Base-by-base conservation (phyloP, 2,113 vertebrate genomes). In the Leptodactylus fuscus region DNA sequence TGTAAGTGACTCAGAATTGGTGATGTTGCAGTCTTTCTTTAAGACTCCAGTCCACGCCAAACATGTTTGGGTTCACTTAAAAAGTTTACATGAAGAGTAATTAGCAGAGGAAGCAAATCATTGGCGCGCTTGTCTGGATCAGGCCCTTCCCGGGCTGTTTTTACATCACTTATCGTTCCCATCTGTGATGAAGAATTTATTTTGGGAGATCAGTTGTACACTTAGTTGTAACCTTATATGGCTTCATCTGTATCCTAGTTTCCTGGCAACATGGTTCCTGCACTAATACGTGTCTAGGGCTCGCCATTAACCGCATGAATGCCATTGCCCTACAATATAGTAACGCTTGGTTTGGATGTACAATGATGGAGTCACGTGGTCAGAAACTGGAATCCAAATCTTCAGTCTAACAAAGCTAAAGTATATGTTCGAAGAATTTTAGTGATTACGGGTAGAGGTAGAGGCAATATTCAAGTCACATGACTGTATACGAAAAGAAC, bases 241-340 rank as follows among this genome's bases (percentile, higher is more conserved):
- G 22, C 46, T 89, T 27, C 85, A 58, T 65, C 9, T 79, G 70
- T 80, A 85, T 82, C 77, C 82, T 65, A 70, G 87, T 75, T 88
- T 36, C 89, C 74, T 89, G 87, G 86, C 75, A 89, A 91, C 78
- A 34, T 73, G 38, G 46, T 6, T 11, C 60, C 78, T 79, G 76
- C 1, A 85, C 74, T 85, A 85, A 90, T 76, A 82, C 74, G 78
- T 55, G 48, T 34, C 53, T 58, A 44, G 67, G 44, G n/a, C 34
- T 74, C 46, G 13, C 29, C 9, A 73, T 60, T 74, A 58, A 83
- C 34, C 36, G 8, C 15, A 44, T 44, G 20, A 16, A 6, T 74
- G 69, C 60, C 81, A 58, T 34, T n/a, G 29, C 32, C n/a, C 49
- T 75, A 18, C 71, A 27, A 44, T 16, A 27, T 10, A 36, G 20